These are phyloP conservation scores for Acrocyrtus sp. DNA, from an alignment of 2,888 invertebrate genomes.

Conservation along the genomic window DNA sequence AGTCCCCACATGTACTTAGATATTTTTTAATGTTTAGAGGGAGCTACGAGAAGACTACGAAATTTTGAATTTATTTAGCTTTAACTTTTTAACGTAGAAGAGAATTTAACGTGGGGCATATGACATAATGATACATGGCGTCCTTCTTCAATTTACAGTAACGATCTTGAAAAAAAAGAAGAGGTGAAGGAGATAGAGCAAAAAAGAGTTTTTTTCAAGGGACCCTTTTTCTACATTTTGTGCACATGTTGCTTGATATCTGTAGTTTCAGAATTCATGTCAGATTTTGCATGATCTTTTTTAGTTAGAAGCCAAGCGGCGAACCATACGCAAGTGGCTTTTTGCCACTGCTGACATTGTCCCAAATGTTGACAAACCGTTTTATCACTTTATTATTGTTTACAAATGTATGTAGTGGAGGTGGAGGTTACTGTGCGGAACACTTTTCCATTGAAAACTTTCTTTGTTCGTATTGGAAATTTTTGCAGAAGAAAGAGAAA, in stretches of 20 bases:
- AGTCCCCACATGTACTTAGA: background rate
- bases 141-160: background rate
- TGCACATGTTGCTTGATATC: background rate
- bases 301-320: constrained; percentile 34
- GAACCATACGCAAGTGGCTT: constrained; percentile 39
- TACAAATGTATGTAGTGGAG: background rate
- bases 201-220: constrained; percentile 25
- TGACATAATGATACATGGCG: background rate
- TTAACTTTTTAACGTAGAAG: too few species aligned
- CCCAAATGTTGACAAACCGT: constrained; percentile 18
- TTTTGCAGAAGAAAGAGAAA: constrained; percentile 5
- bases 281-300: constrained; percentile 12
- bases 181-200: constrained; percentile 48
- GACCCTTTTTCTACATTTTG: constrained; percentile 2
- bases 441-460: constrained; percentile 11
- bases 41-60: background rate
- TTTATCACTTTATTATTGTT: background rate
- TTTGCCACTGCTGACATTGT: constrained; percentile 48
- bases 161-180: constrained; percentile 39
- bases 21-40: background rate
- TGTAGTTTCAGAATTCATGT: constrained; percentile 1
- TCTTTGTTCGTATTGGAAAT: constrained; percentile 11
- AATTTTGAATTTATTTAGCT: background rate
- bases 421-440: constrained; percentile 22
- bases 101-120: too few species aligned